Evolutionary conservation across 2,888 invertebrate genomes (phyloP).

Genomic region (Polyommatus iphigenia): DNA sequence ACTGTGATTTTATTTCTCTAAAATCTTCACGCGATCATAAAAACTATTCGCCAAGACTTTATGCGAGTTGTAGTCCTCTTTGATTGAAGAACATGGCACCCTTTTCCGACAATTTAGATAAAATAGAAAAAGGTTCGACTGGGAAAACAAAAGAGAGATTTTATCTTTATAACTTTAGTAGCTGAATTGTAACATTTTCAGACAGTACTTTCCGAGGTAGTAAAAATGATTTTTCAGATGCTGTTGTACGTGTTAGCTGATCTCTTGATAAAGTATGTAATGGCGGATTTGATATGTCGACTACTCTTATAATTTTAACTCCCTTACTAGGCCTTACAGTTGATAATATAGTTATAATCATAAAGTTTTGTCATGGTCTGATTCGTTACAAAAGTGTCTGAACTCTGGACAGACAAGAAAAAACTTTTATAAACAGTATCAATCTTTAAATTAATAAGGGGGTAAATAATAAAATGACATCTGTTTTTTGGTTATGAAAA

Average conservation of each 20-base stretch:
- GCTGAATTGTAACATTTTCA: not conserved
- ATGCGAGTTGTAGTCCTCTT: conserved; percentile 11
- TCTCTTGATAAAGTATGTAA: not conserved
- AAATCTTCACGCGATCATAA: conserved; percentile 16
- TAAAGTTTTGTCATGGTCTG: too few species aligned
- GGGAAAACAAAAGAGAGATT: conserved; percentile 7
- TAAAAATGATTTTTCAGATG: not conserved
- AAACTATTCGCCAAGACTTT: conserved; percentile 1
- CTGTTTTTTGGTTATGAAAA: too few species aligned
- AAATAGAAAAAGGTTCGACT: conserved; percentile 24
- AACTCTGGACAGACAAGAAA: too few species aligned
- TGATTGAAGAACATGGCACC: conserved; percentile 12
- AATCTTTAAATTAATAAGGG: too few species aligned
- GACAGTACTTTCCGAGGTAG: not conserved
- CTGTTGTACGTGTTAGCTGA: too few species aligned
- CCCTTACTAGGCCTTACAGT: too few species aligned
- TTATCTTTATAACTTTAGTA: not conserved
- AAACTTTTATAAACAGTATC: too few species aligned
- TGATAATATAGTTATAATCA: too few species aligned
- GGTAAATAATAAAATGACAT: too few species aligned
- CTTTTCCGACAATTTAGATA: conserved; percentile 17
- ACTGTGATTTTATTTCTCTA: not conserved
- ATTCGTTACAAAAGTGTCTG: too few species aligned
- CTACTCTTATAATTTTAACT: too few species aligned
- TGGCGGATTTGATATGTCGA: too few species aligned